Percentiles rank a stretch among this genome's conserved stretches.
phyloP scores from a whole-genome alignment of 2,113 vertebrate genomes.

The Pipa parva region DNA sequence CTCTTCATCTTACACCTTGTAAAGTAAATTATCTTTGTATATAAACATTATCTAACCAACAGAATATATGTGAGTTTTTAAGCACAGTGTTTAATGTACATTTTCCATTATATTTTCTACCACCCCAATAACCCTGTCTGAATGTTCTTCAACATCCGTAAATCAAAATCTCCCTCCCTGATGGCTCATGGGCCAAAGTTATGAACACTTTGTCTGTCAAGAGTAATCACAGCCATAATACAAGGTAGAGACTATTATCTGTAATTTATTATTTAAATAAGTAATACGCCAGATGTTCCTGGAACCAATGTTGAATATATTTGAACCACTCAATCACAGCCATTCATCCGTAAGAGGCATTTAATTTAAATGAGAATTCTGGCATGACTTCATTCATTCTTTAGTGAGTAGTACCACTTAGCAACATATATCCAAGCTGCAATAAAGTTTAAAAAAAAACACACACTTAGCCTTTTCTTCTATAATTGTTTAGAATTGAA shows the following conservation, averaged over 20 bases:
- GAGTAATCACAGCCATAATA: slow-evolving; percentile 36
- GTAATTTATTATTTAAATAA: slow-evolving; percentile 39
- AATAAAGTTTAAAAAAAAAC: slow-evolving; percentile 32
- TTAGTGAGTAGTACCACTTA: slow-evolving; percentile 25
- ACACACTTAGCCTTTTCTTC: slow-evolving; percentile 28
- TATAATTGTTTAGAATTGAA: slow-evolving; percentile 35
- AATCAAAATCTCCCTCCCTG: slow-evolving; percentile 19
- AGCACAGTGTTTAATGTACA: slow-evolving; percentile 18
- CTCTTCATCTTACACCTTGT: slow-evolving; percentile 6
- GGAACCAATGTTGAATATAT: slow-evolving; percentile 28
- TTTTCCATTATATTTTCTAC: slow-evolving; percentile 27
- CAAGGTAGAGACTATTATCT: slow-evolving; percentile 38
- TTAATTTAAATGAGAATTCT: slow-evolving; percentile 41
- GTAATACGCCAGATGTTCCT: slow-evolving; percentile 41
- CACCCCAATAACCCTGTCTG: slow-evolving; percentile 24
- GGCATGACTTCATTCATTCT: slow-evolving; percentile 43
- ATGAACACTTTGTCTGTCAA: slow-evolving; percentile 41
- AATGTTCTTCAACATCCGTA: slow-evolving; percentile 18
- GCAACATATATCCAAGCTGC: slow-evolving; percentile 20
- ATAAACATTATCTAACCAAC: slow-evolving; percentile 21
- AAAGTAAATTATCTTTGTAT: slow-evolving; percentile 16
- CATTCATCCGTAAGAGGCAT: slow-evolving; percentile 40
- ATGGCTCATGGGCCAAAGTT: slow-evolving; percentile 21
- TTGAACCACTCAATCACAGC: slow-evolving; percentile 35
- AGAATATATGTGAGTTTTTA: slow-evolving; percentile 15